phyloP scores from a whole-genome alignment of 2,113 vertebrate genomes.

The Vireo altiloquus region DNA sequence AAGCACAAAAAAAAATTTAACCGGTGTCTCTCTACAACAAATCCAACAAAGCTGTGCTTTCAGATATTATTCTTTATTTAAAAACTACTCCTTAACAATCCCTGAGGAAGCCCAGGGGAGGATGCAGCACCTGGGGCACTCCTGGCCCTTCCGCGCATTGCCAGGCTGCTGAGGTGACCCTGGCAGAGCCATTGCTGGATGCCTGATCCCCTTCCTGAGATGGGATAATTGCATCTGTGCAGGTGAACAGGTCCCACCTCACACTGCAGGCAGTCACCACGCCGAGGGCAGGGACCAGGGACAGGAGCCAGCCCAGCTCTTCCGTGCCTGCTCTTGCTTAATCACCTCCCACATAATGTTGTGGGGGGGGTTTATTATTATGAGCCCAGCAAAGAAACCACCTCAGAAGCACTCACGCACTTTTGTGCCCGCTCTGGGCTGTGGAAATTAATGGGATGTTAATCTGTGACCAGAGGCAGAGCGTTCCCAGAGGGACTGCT shows the following conservation, averaged over 20 bases:
- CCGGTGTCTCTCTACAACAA: not conserved
- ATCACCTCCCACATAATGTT: not conserved
- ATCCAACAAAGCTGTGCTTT: not conserved
- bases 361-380: not conserved
- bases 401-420: not conserved
- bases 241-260: fast-evolving
- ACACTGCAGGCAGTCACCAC: fast-evolving
- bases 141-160: not conserved
- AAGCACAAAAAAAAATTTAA: not conserved
- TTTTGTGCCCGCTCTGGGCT: not conserved
- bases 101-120: not conserved
- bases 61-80: not conserved
- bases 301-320: not conserved
- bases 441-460: not conserved
- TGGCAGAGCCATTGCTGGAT: not conserved
- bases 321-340: not conserved
- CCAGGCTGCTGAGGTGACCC: not conserved
- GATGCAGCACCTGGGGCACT: fast-evolving
- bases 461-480: not conserved
- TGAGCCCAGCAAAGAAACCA: not conserved
- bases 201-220: fast-evolving
- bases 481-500: not conserved
- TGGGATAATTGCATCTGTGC: not conserved
- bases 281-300: not conserved
- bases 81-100: not conserved